Evolutionary conservation across 2,888 invertebrate species (phyloP).

Genomic region (Scelioninae gen. 1): DNA sequence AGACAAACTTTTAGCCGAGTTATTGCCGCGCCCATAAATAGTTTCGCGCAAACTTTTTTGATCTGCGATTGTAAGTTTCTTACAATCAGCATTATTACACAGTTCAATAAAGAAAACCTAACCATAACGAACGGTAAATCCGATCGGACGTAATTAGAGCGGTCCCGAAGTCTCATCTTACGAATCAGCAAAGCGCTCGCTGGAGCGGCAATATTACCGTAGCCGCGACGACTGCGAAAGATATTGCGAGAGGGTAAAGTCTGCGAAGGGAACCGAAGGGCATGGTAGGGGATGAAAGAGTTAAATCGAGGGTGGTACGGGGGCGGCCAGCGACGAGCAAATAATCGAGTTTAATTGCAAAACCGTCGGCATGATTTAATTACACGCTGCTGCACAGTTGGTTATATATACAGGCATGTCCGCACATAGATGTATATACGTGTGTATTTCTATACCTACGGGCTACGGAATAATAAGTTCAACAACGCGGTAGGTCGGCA

Average conservation of each 20-base stretch:
- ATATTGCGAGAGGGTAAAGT: slow-evolving; percentile 74
- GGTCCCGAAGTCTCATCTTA: slow-evolving; percentile 76
- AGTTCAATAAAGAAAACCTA: slow-evolving; percentile 48
- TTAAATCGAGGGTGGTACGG: slow-evolving; percentile 79
- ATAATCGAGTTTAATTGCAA: slow-evolving; percentile 85
- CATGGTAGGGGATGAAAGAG: slow-evolving; percentile 79
- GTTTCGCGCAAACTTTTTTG: slow-evolving; percentile 26
- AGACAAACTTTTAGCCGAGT: neutral
- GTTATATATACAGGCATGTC: slow-evolving; percentile 63
- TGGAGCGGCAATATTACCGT: slow-evolving; percentile 77
- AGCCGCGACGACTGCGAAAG: slow-evolving; percentile 75
- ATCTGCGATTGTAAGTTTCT: slow-evolving; percentile 29
- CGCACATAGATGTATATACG: slow-evolving; percentile 60
- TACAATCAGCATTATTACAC: slow-evolving; percentile 51
- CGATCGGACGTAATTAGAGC: slow-evolving; percentile 77
- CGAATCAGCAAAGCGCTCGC: slow-evolving; percentile 75
- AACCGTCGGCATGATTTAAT: slow-evolving; percentile 85
- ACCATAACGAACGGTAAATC: slow-evolving; percentile 66
- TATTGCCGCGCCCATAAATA: slow-evolving; percentile 8
- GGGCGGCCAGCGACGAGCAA: slow-evolving; percentile 81
- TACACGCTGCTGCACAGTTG: slow-evolving; percentile 79
- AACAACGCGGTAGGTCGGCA: slow-evolving; percentile 71
- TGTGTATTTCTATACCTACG: slow-evolving; percentile 68
- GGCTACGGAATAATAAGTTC: slow-evolving; percentile 77
- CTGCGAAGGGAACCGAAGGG: slow-evolving; percentile 69